These are phyloP conservation scores for Drosophila erecta DNA, from an alignment of 1,140 invertebrate genomes.

Conservation along the genomic window DNA sequence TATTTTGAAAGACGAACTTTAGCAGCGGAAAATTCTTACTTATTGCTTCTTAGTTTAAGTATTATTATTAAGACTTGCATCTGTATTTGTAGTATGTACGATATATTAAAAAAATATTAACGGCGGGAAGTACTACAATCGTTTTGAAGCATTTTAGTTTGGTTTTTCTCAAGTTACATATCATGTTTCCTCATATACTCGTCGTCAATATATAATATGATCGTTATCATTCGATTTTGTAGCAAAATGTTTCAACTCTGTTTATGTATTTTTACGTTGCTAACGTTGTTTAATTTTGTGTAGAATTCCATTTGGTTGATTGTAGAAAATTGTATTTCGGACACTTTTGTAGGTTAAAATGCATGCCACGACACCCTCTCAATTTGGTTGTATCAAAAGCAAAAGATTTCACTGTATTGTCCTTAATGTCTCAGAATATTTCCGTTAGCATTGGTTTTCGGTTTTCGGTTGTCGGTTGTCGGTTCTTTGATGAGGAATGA, in stretches of 20 bases:
- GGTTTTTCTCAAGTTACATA: constrained; percentile 38
- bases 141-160: constrained; percentile 72
- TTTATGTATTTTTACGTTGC: constrained; percentile 20
- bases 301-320: constrained; percentile 60
- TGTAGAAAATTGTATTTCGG: constrained; percentile 79
- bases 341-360: constrained; percentile 62
- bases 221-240: constrained; percentile 71
- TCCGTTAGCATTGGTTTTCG: constrained; percentile 49
- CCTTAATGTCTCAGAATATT: constrained; percentile 80
- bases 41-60: constrained; percentile 43
- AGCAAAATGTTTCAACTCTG: constrained; percentile 68
- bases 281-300: constrained; percentile 46
- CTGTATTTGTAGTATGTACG: constrained; percentile 53
- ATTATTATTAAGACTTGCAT: constrained; percentile 39
- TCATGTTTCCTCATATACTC: constrained; percentile 18
- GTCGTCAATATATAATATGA: constrained; percentile 49
- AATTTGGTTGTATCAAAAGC: constrained; percentile 70
- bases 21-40: constrained; percentile 53
- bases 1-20: constrained; percentile 66
- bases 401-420: constrained; percentile 78
- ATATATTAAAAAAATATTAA: constrained; percentile 77
- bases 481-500: constrained; percentile 40
- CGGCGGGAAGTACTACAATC: constrained; percentile 82
- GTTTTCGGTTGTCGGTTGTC: constrained; percentile 15
- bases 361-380: constrained; percentile 31